Evolutionary conservation across 2,113 vertebrate genomes (phyloP).

Genomic region (Callaeas wilsoni): DNA sequence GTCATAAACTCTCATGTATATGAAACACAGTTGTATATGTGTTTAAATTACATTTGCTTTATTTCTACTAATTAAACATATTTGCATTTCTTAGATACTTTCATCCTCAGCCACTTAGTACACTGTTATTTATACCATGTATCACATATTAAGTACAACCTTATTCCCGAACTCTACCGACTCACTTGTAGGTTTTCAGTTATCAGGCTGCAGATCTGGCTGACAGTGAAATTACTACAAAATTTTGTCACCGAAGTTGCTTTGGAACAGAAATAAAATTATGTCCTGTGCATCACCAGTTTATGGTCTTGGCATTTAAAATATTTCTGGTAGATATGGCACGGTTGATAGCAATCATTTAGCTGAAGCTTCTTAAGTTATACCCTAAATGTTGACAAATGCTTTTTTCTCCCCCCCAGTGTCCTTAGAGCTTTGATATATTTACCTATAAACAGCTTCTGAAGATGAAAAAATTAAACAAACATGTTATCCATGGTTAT

Average conservation of each 20-base stretch:
- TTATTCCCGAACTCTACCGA: not conserved
- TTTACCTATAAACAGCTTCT: not conserved
- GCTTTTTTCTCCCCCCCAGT: not conserved
- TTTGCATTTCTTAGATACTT: not conserved
- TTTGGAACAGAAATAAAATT: not conserved
- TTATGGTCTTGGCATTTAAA: not conserved
- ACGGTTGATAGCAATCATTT: not conserved
- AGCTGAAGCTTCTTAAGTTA: not conserved
- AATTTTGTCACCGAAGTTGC: not conserved
- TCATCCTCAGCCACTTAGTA: not conserved
- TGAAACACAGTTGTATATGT: not conserved
- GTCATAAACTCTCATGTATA: accelerated
- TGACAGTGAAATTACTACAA: not conserved
- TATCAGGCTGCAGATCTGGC: not conserved
- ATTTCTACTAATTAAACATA: not conserved
- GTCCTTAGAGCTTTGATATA: not conserved
- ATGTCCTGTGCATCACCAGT: not conserved
- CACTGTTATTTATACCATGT: not conserved
- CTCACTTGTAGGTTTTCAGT: not conserved
- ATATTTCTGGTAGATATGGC: not conserved
- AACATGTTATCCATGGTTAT: accelerated
- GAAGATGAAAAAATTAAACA: not conserved
- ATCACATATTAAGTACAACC: not conserved
- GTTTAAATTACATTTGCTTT: not conserved
- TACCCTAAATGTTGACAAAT: not conserved